These are phyloP conservation scores for Oreocharis arfaki DNA, from an alignment of 2,113 vertebrate species.

Conservation along the genomic window DNA sequence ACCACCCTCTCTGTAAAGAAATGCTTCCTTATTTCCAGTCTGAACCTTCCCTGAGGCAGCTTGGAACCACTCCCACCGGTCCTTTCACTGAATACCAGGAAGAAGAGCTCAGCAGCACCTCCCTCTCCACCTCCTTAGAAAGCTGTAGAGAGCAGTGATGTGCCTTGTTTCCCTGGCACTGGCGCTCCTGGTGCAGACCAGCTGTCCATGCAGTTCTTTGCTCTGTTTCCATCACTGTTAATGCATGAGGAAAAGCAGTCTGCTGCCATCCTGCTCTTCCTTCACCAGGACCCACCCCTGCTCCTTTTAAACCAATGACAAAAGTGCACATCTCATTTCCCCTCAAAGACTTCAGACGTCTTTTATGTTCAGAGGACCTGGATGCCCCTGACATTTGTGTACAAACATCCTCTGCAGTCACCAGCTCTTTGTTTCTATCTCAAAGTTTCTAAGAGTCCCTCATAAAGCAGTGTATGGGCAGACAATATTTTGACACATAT, in stretches of 20 bases:
- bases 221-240: background rate
- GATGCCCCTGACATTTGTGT: background rate
- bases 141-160: background rate
- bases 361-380: background rate
- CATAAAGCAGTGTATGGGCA: background rate
- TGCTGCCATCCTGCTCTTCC: background rate
- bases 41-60: background rate
- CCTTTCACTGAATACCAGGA: background rate
- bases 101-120: background rate
- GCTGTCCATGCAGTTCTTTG: background rate
- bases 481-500: background rate
- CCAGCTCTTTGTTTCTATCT: background rate
- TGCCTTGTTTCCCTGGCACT: background rate
- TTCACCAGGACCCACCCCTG: background rate
- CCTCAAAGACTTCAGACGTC: background rate
- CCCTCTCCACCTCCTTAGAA: background rate
- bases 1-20: background rate
- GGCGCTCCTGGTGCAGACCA: background rate
- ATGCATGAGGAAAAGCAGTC: rapidly evolving
- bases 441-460: background rate
- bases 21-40: background rate
- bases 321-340: background rate
- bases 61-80: background rate
- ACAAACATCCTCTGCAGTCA: background rate
- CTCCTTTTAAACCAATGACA: background rate